phyloP scores from a whole-genome alignment of 2,113 vertebrate genomes.

The Melierax canorus region DNA sequence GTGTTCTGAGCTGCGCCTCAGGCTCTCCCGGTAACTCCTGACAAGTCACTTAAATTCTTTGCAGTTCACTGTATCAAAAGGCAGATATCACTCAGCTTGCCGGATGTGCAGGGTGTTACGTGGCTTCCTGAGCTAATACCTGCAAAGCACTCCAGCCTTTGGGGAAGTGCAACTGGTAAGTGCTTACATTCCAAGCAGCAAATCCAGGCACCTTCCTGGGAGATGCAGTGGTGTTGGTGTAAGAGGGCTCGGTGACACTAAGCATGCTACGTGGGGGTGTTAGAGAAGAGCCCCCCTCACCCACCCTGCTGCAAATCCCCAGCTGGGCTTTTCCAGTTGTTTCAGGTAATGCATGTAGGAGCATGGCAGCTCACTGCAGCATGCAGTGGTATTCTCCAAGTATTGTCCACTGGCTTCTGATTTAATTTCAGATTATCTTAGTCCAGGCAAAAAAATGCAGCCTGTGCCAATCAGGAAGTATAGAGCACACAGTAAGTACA shows the following conservation, averaged over 20 bases:
- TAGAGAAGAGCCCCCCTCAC: background rate
- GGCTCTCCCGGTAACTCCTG: background rate
- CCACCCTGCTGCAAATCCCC: background rate
- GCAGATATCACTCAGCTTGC: background rate
- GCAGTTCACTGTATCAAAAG: background rate
- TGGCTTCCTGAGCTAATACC: background rate
- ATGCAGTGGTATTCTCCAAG: background rate
- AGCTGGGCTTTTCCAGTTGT: background rate
- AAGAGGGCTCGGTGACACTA: background rate
- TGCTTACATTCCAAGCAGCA: rapidly evolving
- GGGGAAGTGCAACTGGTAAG: background rate
- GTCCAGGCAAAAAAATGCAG: background rate
- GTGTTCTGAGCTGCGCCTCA: background rate
- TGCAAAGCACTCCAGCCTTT: background rate
- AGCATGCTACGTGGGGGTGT: rapidly evolving
- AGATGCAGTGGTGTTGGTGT: rapidly evolving
- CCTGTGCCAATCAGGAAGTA: background rate
- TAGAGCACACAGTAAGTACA: background rate
- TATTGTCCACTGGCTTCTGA: background rate
- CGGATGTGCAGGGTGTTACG: rapidly evolving
- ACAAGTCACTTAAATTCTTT: background rate
- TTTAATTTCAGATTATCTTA: background rate
- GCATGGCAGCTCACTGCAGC: background rate
- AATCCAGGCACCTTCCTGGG: background rate
- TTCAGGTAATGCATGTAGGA: background rate